Conservation (phyloP, 1,140 invertebrate species). For the Delia radicum region DNA sequence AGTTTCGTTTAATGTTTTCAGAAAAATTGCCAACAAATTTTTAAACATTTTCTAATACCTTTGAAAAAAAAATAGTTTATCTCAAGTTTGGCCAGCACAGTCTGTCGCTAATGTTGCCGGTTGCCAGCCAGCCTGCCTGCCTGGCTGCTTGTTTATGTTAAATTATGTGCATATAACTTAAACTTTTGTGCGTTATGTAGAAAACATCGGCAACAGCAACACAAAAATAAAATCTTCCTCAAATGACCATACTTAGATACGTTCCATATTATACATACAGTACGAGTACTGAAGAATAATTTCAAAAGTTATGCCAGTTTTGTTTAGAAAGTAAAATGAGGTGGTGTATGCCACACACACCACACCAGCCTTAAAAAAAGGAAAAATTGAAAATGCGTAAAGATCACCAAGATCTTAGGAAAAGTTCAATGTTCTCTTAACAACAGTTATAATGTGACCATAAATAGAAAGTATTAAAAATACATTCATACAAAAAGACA, state of each 20-base stretch:
- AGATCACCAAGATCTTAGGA: no score
- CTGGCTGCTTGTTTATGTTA: conserved; percentile 7
- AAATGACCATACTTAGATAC: conserved; percentile 19
- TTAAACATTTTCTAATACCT: background rate
- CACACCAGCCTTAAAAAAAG: no score
- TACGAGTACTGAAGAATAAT: background rate
- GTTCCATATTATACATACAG: background rate
- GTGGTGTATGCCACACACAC: no score
- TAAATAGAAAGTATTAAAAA: no score
- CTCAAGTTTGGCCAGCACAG: background rate
- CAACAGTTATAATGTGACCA: no score
- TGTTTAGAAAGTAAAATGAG: conserved; percentile 23
- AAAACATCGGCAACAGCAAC: background rate
- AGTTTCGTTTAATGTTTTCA: background rate
- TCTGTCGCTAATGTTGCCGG: background rate
- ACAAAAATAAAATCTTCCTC: conserved; percentile 1
- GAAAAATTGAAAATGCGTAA: no score
- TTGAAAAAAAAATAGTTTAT: background rate
- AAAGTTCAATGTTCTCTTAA: no score
- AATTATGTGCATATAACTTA: conserved; percentile 15
- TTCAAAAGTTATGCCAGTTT: background rate
- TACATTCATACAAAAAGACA: no score
- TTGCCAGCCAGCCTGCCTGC: background rate
- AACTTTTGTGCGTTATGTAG: background rate
- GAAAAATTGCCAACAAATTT: background rate